phyloP scores from a whole-genome alignment of 2,797 vertebrate species.

The Pristis pectinata region DNA sequence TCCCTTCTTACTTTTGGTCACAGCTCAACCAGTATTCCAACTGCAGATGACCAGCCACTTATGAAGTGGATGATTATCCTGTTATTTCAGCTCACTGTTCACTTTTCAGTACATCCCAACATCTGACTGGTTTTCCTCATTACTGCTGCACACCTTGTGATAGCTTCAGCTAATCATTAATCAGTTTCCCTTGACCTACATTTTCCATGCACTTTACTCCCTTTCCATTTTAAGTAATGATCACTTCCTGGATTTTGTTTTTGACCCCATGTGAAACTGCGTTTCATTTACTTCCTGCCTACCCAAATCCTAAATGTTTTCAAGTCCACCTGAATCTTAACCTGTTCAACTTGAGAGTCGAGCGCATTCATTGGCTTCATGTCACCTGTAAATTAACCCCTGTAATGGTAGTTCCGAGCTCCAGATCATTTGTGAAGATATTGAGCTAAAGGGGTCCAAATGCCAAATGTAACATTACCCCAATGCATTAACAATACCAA shows the following conservation, averaged over 20 bases:
- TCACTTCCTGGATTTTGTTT: not conserved
- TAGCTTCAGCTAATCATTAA: not conserved
- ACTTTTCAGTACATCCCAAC: not conserved
- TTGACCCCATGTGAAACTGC: not conserved
- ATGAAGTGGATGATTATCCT: not conserved
- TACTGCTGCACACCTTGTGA: not conserved
- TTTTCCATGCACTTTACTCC: not conserved
- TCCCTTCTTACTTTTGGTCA: not conserved
- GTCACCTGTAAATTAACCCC: not conserved
- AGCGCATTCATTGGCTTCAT: not conserved
- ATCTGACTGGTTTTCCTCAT: not conserved
- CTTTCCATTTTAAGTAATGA: not conserved
- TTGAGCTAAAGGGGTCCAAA: not conserved
- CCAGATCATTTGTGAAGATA: not conserved
- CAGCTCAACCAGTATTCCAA: not conserved
- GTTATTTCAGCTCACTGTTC: not conserved
- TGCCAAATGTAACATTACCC: not conserved
- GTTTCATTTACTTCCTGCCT: not conserved
- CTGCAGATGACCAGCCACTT: not conserved
- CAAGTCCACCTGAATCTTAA: no score
- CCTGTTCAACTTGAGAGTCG: not conserved
- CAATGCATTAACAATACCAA: no score
- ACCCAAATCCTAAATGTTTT: not conserved
- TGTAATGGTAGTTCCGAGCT: no score
- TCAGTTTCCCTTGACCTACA: not conserved